Conservation (phyloP, 92 coral and sea anemone genomes). For the Umimayanthus kanabou region DNA sequence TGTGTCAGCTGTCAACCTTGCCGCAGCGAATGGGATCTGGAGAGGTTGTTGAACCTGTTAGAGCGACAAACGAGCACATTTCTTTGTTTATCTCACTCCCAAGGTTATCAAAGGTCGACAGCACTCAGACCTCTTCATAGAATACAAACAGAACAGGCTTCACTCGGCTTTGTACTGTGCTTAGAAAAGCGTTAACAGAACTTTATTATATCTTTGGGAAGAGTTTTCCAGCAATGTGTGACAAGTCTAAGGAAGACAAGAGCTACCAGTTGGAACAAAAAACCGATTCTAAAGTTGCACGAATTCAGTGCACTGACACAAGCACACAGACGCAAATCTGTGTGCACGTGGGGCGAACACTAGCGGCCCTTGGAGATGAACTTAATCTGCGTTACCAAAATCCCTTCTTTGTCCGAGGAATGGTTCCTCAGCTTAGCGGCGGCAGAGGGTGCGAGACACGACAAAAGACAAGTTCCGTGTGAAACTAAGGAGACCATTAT, state of each 20-base stretch:
- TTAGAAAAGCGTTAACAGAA: not conserved
- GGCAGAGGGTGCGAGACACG: not conserved
- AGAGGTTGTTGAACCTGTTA: constrained; percentile 17
- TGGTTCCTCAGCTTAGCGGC: not conserved
- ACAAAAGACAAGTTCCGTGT: not conserved
- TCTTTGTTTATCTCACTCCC: constrained; percentile 26
- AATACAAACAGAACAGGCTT: not conserved
- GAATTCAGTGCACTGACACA: constrained; percentile 6
- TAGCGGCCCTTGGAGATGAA: constrained; percentile 29
- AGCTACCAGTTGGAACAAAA: not conserved
- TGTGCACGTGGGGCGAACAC: constrained; percentile 14
- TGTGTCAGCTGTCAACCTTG: constrained; percentile 4
- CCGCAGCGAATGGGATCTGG: constrained; percentile 17
- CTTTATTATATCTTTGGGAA: not conserved
- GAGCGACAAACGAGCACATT: constrained; percentile 22
- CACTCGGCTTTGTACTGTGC: not conserved
- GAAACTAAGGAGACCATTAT: not conserved
- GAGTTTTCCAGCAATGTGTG: constrained; percentile 23
- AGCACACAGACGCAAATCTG: not conserved
- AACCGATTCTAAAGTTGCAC: not conserved
- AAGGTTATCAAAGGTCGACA: constrained; percentile 12
- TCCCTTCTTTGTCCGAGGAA: not conserved
- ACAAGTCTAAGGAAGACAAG: not conserved
- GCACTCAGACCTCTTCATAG: not conserved
- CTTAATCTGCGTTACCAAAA: constrained; percentile 24